A percentile compares a stretch with the other conserved stretches of the same genome.
Evolutionary conservation across 2,888 invertebrate species (phyloP).

Genomic region (Sinohyriopsis cumingii): DNA sequence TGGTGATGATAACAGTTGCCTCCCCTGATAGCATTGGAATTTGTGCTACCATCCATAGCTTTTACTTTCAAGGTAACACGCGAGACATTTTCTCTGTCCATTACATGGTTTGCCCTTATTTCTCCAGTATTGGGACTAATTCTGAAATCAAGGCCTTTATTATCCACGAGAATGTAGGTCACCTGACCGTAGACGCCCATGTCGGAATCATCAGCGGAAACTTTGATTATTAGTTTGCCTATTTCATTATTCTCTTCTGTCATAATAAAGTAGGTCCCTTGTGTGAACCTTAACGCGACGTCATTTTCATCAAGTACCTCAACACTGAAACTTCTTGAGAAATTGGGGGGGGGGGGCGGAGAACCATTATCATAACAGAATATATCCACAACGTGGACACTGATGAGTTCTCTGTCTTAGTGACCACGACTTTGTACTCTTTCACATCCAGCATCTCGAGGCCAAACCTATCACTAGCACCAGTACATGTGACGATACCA

Average conservation of each 20-base stretch:
- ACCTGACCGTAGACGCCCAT: constrained; percentile 46
- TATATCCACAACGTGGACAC: constrained; percentile 34
- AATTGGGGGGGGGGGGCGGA: constrained; percentile 46
- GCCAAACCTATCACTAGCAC: constrained; percentile 47
- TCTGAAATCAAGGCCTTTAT: constrained; percentile 35
- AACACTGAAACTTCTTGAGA: constrained; percentile 40
- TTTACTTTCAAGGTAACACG: constrained; percentile 16
- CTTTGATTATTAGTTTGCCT: constrained; percentile 42
- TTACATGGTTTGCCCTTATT: constrained; percentile 35
- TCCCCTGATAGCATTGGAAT: constrained; percentile 86
- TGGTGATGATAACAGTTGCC: constrained; percentile 85
- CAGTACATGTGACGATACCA: constrained; percentile 54
- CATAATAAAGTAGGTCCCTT: constrained; percentile 61
- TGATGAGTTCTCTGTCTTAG: constrained; percentile 36
- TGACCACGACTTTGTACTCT: constrained; percentile 55
- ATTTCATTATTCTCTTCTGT: constrained; percentile 53
- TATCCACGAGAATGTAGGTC: constrained; percentile 35
- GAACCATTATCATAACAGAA: constrained; percentile 45
- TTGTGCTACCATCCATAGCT: constrained; percentile 85
- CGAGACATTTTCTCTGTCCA: constrained; percentile 22
- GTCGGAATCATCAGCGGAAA: constrained; percentile 49
- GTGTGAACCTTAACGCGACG: constrained; percentile 87
- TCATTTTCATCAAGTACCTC: constrained; percentile 89
- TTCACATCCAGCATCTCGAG: constrained; percentile 50
- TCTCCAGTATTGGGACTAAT: constrained; percentile 49